Conservation (phyloP, 2,797 vertebrate genomes). For the Setipinna tenuifilis region DNA sequence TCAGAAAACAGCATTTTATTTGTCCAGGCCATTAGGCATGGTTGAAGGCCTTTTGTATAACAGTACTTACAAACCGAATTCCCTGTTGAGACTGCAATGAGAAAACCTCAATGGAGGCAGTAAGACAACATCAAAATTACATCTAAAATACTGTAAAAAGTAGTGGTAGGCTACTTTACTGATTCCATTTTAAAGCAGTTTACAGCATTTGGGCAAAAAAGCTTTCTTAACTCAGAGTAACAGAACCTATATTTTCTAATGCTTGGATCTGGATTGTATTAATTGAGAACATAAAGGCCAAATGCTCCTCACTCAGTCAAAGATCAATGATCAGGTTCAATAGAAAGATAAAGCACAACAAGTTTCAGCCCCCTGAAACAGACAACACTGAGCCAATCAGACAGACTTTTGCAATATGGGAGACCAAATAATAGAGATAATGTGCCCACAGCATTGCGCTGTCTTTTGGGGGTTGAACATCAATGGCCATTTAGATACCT, state of each 20-base stretch:
- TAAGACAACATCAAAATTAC: background rate
- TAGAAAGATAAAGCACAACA: conserved; percentile 23
- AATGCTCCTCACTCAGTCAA: background rate
- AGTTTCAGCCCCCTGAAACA: background rate
- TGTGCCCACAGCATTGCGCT: conserved; percentile 15
- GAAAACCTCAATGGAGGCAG: background rate
- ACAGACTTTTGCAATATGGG: conserved; percentile 45
- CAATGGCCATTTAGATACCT: conserved; percentile 42
- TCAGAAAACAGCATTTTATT: too few species aligned
- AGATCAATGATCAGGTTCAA: conserved; percentile 37
- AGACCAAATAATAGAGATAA: conserved; percentile 39
- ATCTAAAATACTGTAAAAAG: background rate
- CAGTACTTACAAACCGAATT: too few species aligned
- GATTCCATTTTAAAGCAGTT: background rate
- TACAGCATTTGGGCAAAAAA: background rate
- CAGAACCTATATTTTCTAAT: background rate
- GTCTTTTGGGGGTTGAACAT: conserved; percentile 37
- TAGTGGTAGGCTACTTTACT: background rate
- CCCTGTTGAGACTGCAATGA: background rate
- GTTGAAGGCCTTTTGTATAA: background rate
- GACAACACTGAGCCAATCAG: conserved; percentile 30
- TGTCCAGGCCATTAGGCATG: background rate
- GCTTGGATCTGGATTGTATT: background rate
- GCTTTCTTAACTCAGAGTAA: background rate
- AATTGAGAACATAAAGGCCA: background rate